A percentile compares a stretch with the other conserved stretches of the same genome.
phyloP scores from a whole-genome alignment of 53 echinoderm and acorn worm genomes.

The Crossaster papposus region DNA sequence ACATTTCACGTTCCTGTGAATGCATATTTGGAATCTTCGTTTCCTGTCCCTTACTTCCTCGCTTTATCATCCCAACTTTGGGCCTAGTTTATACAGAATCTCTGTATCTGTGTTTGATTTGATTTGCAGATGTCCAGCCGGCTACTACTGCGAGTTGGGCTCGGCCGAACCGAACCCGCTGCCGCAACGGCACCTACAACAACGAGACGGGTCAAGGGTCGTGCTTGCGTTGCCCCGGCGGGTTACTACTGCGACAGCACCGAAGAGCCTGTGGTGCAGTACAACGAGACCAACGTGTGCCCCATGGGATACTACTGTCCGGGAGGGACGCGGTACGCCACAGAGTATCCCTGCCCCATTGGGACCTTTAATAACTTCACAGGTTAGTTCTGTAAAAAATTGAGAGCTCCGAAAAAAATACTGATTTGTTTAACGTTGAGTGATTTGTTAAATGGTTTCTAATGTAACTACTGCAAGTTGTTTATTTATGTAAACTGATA shows the following conservation, averaged over 20 bases:
- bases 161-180: slow-evolving; percentile 90
- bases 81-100: not conserved
- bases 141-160: slow-evolving; percentile 87
- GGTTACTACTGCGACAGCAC: slow-evolving; percentile 99
- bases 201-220: slow-evolving; percentile 87
- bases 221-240: slow-evolving; percentile 86
- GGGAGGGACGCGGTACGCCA: slow-evolving; percentile 74
- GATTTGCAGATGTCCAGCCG: slow-evolving; percentile 77
- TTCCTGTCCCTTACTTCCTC: too few species aligned
- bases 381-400: slow-evolving; percentile 53
- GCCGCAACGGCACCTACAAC: slow-evolving; percentile 98
- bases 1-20: too few species aligned
- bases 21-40: too few species aligned
- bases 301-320: slow-evolving; percentile 92
- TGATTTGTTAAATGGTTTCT: too few species aligned
- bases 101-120: not conserved
- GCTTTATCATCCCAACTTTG: too few species aligned
- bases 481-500: too few species aligned
- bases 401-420: too few species aligned
- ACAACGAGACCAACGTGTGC: slow-evolving; percentile 83
- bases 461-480: too few species aligned
- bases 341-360: slow-evolving; percentile 89
- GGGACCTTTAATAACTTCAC: slow-evolving; percentile 93
- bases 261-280: slow-evolving; percentile 79
- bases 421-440: too few species aligned